Conservation (phyloP, 2,797 vertebrate genomes). For the Sebastiscus tertius region DNA sequence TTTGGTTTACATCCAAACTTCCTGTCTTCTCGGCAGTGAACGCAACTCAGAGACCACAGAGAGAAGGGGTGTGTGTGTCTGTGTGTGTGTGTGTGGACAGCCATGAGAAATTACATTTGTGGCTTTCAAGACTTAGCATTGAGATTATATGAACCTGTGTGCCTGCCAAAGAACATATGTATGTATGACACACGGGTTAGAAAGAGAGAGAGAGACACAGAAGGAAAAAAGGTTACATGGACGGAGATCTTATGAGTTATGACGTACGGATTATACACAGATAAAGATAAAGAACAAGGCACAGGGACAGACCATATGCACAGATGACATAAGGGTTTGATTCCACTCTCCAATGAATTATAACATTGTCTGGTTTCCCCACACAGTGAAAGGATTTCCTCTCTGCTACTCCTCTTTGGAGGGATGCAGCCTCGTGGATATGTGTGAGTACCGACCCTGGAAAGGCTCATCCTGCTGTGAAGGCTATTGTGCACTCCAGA, state of each 20-base stretch:
- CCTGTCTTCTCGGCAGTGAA: constrained; percentile 39
- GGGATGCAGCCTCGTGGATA: constrained; percentile 2
- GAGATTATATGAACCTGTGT: constrained; percentile 5
- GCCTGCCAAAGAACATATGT: not conserved
- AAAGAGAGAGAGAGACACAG: not conserved
- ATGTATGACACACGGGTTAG: not conserved
- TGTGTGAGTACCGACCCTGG: not conserved
- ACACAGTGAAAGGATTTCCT: constrained; percentile 35
- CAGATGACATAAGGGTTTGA: constrained; percentile 34
- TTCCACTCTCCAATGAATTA: constrained; percentile 24
- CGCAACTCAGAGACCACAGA: not conserved
- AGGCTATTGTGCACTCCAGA: not conserved
- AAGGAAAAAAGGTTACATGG: not conserved
- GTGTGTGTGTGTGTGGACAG: constrained; percentile 1
- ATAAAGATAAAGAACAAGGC: constrained; percentile 27
- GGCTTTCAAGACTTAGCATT: constrained; percentile 11
- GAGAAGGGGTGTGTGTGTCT: not conserved
- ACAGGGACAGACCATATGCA: not conserved
- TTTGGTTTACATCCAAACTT: constrained; percentile 60
- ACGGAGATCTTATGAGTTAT: constrained; percentile 19
- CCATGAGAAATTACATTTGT: constrained; percentile 26
- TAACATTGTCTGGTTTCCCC: constrained; percentile 34
- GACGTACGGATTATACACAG: constrained; percentile 28
- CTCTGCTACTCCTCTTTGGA: constrained; percentile 11
- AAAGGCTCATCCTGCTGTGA: constrained; percentile 30